Evolutionary conservation across 2,888 invertebrate genomes (phyloP), one percentile per base, ranked within the genome.

Genomic region (Eueremaeus valkanovi): DNA sequence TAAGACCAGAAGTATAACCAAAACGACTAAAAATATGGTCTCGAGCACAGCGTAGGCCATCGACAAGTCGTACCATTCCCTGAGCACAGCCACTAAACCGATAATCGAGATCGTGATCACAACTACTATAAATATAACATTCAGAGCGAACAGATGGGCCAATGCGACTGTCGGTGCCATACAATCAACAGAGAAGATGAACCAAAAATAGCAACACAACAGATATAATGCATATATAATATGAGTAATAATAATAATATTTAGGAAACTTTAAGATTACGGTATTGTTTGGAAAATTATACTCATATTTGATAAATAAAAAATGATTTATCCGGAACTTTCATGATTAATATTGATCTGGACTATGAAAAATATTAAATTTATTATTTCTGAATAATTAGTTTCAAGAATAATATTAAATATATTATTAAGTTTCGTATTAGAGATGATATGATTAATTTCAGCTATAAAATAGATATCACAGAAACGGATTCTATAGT

Each of bases 11-110:
- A 66, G 36, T 9, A 11, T n/a, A 1, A 33, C 5, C 21, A 66
- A 13, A n/a, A 18, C 66, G 3, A 66, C 66, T 16, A 66, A 36
- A 66, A 66, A 66, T 66, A 66, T 3, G 6, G 36, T 9, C 36
- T 66, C 66, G 36, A 66, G 11, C 36, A 66, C n/a, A 9, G 66
- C 66, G 29, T 66, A 66, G 16, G n/a, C n/a, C 66, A 66, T 33
- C 36, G 66, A 66, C 36, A 66, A 21, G 36, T 66, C 66, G 36
- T 66, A 66, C 66, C 36, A 36, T 66, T 66, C 66, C 33, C n/a
- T 33, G 27, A 36, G 36, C n/a, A 66, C 66, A 21, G 66, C 66
- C 33, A 33, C 33, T 31, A 66, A 66, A 36, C 66, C 66, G 66
- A 66, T 36, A 21, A 66, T 33, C n/a, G 66, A 66, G 16, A 66